Evolutionary conservation across 1,140 invertebrate species (phyloP).

Genomic region (Drosophila subobscura): DNA sequence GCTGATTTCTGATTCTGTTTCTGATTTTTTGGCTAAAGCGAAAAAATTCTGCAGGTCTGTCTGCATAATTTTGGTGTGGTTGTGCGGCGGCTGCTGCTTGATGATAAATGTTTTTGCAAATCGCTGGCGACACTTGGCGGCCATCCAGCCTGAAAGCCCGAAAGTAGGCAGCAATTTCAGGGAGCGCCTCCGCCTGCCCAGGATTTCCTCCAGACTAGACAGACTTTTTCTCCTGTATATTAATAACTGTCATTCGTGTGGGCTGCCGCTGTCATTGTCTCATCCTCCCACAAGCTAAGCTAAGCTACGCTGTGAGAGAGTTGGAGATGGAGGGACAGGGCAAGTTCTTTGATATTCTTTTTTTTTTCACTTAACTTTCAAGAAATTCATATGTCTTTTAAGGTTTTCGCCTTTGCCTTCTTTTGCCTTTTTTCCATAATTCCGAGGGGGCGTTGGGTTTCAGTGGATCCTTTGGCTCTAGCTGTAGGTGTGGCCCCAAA

Average conservation of each 20-base stretch:
- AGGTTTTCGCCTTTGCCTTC: constrained; percentile 11
- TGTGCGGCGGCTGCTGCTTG: not conserved
- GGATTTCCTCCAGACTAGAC: not conserved
- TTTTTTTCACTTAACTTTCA: constrained; percentile 9
- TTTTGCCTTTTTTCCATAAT: constrained; percentile 29
- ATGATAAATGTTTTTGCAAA: constrained; percentile 76
- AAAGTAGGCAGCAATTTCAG: constrained; percentile 64
- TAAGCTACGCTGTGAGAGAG: too few relatives aligned
- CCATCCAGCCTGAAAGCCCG: constrained; percentile 54
- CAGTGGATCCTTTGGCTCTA: constrained; percentile 3
- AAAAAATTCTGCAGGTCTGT: constrained; percentile 34
- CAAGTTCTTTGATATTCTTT: constrained; percentile 51
- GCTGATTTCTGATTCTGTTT: constrained; percentile 19
- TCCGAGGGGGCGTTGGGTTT: constrained; percentile 13
- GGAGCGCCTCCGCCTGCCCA: not conserved
- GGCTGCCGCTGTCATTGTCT: constrained; percentile 34
- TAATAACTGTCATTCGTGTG: constrained; percentile 71
- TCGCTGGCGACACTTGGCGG: constrained; percentile 68
- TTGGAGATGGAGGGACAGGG: too few relatives aligned
- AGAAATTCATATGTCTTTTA: constrained; percentile 48
- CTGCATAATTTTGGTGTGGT: constrained; percentile 41
- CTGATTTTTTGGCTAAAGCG: constrained; percentile 55
- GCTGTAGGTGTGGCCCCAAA: constrained; percentile 49
- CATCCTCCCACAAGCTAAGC: constrained; percentile 14
- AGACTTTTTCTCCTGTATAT: constrained; percentile 40